These are phyloP conservation scores for Sebastolobus alascanus DNA, from an alignment of 2,797 vertebrate species.

Conservation along the genomic window DNA sequence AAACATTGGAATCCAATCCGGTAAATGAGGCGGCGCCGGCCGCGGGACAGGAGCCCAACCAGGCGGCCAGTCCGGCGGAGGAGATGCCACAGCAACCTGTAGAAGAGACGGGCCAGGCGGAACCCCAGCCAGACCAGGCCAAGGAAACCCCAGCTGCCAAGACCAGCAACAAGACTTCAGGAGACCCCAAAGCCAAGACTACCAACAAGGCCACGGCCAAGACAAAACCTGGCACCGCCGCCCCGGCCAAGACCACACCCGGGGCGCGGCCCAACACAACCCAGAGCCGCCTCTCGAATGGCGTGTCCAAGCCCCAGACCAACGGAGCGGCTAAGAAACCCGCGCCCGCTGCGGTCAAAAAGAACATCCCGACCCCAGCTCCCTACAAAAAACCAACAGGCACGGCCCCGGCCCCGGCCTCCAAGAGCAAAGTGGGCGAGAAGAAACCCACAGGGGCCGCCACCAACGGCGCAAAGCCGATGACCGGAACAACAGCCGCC, in stretches of 20 bases:
- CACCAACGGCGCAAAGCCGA: constrained; percentile 71
- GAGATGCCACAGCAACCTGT: constrained; percentile 49
- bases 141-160: constrained; percentile 72
- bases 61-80: constrained; percentile 61
- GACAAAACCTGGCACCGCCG: constrained; percentile 73
- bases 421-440: constrained; percentile 79
- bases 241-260: constrained; percentile 61
- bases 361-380: constrained; percentile 58
- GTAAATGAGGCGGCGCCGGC: constrained; percentile 70
- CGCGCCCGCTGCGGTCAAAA: constrained; percentile 70
- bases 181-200: constrained; percentile 81
- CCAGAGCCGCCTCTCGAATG: constrained; percentile 80
- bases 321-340: constrained; percentile 82
- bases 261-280: constrained; percentile 70
- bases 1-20: constrained; percentile 79
- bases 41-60: constrained; percentile 69
- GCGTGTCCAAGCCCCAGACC: constrained; percentile 80
- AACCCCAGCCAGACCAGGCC: constrained; percentile 54
- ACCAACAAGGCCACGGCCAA: constrained; percentile 77
- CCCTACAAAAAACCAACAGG: constrained; percentile 73
- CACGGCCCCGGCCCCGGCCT: neutral
- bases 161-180: constrained; percentile 70
- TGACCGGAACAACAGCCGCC: constrained; percentile 55
- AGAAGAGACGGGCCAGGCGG: constrained; percentile 54
- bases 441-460: constrained; percentile 73